A percentile compares a stretch with the other conserved stretches of the same genome.
phyloP scores from a whole-genome alignment of 2,888 invertebrate species.

The Nymphalis polychloros region DNA sequence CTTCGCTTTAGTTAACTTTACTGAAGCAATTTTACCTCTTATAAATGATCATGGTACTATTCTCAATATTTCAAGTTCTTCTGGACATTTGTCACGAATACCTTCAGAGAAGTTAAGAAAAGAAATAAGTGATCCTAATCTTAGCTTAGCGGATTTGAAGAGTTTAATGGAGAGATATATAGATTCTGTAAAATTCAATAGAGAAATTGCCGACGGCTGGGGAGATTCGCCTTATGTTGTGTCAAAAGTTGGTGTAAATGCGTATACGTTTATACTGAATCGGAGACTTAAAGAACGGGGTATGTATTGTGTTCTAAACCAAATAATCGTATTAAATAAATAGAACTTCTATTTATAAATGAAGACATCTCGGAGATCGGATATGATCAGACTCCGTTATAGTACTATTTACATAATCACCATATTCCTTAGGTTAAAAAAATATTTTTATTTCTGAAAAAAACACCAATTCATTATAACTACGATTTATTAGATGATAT shows the following conservation, averaged over 20 bases:
- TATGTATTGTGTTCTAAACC: constrained; percentile 38
- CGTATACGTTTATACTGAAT: constrained; percentile 86
- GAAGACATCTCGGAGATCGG: too few relatives aligned
- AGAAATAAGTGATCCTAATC: constrained; percentile 68
- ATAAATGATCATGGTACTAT: constrained; percentile 85
- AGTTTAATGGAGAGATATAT: constrained; percentile 84
- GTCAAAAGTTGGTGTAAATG: constrained; percentile 88
- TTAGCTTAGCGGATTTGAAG: constrained; percentile 81
- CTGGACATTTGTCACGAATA: constrained; percentile 84
- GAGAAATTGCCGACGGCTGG: constrained; percentile 74
- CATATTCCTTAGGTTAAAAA: too few relatives aligned
- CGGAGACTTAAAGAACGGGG: constrained; percentile 59
- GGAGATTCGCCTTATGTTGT: constrained; percentile 84
- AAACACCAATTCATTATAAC: too few relatives aligned
- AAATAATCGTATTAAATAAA: not conserved
- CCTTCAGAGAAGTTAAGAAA: constrained; percentile 77
- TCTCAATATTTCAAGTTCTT: constrained; percentile 87
- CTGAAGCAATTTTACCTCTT: constrained; percentile 85
- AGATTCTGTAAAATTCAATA: constrained; percentile 68
- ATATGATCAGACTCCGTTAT: too few relatives aligned
- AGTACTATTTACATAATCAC: too few relatives aligned
- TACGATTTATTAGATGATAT: too few relatives aligned
- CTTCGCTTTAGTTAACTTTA: constrained; percentile 61
- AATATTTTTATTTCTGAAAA: too few relatives aligned
- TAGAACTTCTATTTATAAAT: too few relatives aligned